These are phyloP conservation scores for Embidobia sp. DNA, from an alignment of 2,888 invertebrate genomes.

Conservation along the genomic window DNA sequence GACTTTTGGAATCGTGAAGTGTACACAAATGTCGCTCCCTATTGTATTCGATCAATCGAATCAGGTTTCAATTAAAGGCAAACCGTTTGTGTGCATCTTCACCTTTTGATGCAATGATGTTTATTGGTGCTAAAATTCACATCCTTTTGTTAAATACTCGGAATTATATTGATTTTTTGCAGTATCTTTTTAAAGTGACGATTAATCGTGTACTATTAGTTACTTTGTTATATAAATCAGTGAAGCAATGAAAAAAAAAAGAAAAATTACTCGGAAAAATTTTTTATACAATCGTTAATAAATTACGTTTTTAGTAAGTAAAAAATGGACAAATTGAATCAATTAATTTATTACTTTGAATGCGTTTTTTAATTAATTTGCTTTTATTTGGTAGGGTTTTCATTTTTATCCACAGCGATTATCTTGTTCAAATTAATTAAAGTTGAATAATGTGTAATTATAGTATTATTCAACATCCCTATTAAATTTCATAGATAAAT, in stretches of 20 bases:
- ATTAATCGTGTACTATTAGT: slow-evolving; percentile 23
- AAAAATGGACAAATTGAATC: too few relatives aligned
- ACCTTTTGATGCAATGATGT: slow-evolving; percentile 14
- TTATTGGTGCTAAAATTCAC: slow-evolving; percentile 12
- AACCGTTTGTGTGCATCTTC: slow-evolving; percentile 16
- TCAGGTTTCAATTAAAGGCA: slow-evolving; percentile 15
- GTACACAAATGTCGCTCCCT: slow-evolving; percentile 12
- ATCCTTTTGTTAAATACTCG: slow-evolving; percentile 25
- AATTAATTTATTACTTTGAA: too few relatives aligned
- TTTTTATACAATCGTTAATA: background rate
- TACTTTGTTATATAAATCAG: slow-evolving; percentile 7
- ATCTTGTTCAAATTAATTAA: too few relatives aligned
- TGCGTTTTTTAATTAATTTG: too few relatives aligned
- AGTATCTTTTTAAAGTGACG: background rate
- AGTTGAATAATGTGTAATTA: too few relatives aligned
- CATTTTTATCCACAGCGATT: too few relatives aligned
- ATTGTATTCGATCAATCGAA: slow-evolving; percentile 19
- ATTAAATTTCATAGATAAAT: too few relatives aligned
- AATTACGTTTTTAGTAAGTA: too few relatives aligned
- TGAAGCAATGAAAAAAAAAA: too few relatives aligned
- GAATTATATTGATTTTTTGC: background rate
- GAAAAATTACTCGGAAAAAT: too few relatives aligned
- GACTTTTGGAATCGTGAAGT: slow-evolving; percentile 9
- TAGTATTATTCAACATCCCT: background rate
- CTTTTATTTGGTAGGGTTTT: too few relatives aligned